Base-by-base conservation (phyloP, 1,140 invertebrate species). In the Drosophila sulfurigaster region DNA sequence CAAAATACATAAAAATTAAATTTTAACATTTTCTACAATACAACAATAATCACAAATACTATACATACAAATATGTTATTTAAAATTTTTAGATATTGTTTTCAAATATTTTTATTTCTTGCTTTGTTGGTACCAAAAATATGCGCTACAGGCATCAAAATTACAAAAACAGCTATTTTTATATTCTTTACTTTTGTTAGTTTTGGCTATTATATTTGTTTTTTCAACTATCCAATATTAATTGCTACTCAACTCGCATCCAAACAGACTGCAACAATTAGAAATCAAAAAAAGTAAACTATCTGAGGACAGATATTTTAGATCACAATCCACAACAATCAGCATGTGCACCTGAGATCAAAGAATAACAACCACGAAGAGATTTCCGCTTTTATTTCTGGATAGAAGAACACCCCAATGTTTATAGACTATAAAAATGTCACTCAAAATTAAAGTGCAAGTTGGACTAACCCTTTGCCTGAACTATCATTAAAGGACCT, bases 401-500 rank as follows among this genome's bases (percentile, higher is more conserved):
- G 49, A 1, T n/a, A 11, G 25, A 41, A 20, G 25, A 43, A 15
- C 45, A 67, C 35, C 69, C 69, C 30, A 11, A 11, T 54, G n/a
- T 35, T 54, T 38, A 28, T n/a, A 57, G 57, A 25, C 15, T 10
- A 20, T 41, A 62, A 58, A 3, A 43, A 46, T 41, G 32, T 28
- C 48, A 59, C 25, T 30, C 13, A 10, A 52, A 46, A 46, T 11
- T 10, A 59, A 75, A 75, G 49, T 63, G 72, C 66, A 62, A 41
- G 28, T 32, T 48, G 59, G 41, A 46, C 41, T 79, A 87, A 81
- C 80, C 80, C 83, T 88, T 88, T 88, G 25, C 38, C 48, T 46
- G 69, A 25, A 69, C 65, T 62, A 82, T 81, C 79, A 79, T 81
- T 68, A 60, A 71, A 70, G 57, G 5, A 10, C 28, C 5, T 52